Evolutionary conservation across 2,888 invertebrate genomes (phyloP).

Genomic region (Rhyacophila evoluta): DNA sequence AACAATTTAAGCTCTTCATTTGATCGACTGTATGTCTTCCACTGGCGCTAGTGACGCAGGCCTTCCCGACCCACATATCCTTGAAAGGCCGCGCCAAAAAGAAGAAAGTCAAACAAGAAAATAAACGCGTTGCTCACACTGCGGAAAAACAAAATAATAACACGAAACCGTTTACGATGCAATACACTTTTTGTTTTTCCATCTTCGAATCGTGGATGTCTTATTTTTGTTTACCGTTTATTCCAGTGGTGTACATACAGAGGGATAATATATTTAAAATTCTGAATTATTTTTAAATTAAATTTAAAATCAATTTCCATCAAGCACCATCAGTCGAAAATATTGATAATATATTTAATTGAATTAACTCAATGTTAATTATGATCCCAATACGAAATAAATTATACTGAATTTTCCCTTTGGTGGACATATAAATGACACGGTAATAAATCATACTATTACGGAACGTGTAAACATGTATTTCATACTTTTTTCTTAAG

Average conservation of each 20-base stretch:
- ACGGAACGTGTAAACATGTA: too few relatives aligned
- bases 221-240: slow-evolving; percentile 52
- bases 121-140: slow-evolving; percentile 35
- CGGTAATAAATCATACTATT: too few relatives aligned
- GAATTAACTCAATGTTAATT: too few relatives aligned
- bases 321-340: too few relatives aligned
- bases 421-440: too few relatives aligned
- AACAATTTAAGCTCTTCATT: not conserved
- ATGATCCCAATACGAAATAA: too few relatives aligned
- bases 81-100: slow-evolving; percentile 46
- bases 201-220: slow-evolving; percentile 34
- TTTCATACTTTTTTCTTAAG: too few relatives aligned
- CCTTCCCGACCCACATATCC: slow-evolving; percentile 50
- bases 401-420: too few relatives aligned
- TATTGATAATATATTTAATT: too few relatives aligned
- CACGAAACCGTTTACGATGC: slow-evolving; percentile 50
- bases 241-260: not conserved
- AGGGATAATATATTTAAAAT: too few relatives aligned
- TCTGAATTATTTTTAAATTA: too few relatives aligned
- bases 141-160: slow-evolving; percentile 51
- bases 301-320: too few relatives aligned
- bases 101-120: slow-evolving; percentile 43
- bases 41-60: not conserved
- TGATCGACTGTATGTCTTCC: not conserved
- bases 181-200: slow-evolving; percentile 48